Conservation (phyloP, 2,888 invertebrate species). For the Tetheella fluctuosa region DNA sequence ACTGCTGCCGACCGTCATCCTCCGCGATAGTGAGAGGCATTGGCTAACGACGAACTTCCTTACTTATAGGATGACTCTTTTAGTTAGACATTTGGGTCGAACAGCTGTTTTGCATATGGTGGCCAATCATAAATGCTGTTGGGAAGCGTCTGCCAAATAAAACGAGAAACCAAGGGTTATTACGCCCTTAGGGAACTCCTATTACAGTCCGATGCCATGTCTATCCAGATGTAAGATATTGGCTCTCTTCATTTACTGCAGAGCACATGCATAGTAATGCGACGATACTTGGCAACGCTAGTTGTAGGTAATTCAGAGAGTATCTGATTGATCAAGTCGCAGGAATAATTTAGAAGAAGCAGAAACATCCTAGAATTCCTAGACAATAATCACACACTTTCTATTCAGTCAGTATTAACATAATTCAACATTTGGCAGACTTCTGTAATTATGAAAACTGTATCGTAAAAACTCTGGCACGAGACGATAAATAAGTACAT, state of each 20-base stretch:
- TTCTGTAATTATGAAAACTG: no score
- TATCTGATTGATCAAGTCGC: not conserved
- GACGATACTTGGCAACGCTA: not conserved
- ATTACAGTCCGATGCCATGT: not conserved
- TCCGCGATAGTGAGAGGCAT: slow-evolving; percentile 9
- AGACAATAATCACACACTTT: no score
- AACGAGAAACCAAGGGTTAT: slow-evolving; percentile 15
- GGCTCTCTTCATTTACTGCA: not conserved
- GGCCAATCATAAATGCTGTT: slow-evolving; percentile 36
- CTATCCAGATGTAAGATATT: not conserved
- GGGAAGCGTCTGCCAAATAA: slow-evolving; percentile 6
- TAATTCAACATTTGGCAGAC: no score
- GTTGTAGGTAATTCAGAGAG: not conserved
- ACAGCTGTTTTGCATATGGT: slow-evolving; percentile 60
- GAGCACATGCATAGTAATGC: not conserved
- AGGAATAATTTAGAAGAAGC: no score
- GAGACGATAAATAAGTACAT: no score
- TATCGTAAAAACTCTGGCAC: no score
- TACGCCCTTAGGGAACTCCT: not conserved
- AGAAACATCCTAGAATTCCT: no score
- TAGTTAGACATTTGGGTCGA: slow-evolving; percentile 54
- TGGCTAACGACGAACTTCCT: slow-evolving; percentile 14
- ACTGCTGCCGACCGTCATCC: slow-evolving; percentile 42
- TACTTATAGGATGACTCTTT: slow-evolving; percentile 19
- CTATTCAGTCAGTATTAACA: no score